Evolutionary conservation across 1,140 invertebrate genomes (phyloP), one percentile per base, ranked within the genome.

Genomic region (Hormaphis cornu): DNA sequence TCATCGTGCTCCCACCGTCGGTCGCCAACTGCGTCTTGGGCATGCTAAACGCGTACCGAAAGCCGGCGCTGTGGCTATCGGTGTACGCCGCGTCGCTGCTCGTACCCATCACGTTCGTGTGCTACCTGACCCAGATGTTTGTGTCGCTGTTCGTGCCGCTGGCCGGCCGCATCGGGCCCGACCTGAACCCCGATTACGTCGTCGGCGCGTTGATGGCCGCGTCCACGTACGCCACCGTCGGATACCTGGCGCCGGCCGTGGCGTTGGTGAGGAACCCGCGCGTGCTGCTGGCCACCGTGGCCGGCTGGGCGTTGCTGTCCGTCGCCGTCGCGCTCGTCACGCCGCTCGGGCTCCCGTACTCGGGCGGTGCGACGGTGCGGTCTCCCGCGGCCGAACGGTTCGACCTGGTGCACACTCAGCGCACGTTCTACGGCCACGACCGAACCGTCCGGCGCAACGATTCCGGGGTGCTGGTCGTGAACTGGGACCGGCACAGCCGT

Each of bases 121-220:
- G 46, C 18, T 63, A 63, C n/a, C 24, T 63, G 9, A 63, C 42
- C 6, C 42, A 63, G n/a, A 48, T 63, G 28, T 63, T 63, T 22
- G 16, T 14, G 26, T 63, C 59, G 1, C 28, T 63, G 5, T 63
- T 48, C 42, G 26, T 35, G 3, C 59, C 59, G 6, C 46, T 63
- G 10, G 1, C 59, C 18, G 59, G 59, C 2, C 59, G 59, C 18
- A 18, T 48, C n/a, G 59, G 59, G 0, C 28, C 59, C 5, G 14
- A 48, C 42, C 4, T 63, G 4, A 63, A 63, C 10, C 40, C 42
- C 12, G 42, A 63, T 8, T 63, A 63, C 42, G 18, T 48, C 1
- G 6, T 63, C 26, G 42, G 59, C 44, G 16, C 8, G 4, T 4
- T 63, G 5, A 33, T 63, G 14, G 40, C 59, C 10, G 14, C 48